These are phyloP conservation scores for Neocrepidodera transversa DNA, from an alignment of 2,888 invertebrate genomes.

Conservation along the genomic window DNA sequence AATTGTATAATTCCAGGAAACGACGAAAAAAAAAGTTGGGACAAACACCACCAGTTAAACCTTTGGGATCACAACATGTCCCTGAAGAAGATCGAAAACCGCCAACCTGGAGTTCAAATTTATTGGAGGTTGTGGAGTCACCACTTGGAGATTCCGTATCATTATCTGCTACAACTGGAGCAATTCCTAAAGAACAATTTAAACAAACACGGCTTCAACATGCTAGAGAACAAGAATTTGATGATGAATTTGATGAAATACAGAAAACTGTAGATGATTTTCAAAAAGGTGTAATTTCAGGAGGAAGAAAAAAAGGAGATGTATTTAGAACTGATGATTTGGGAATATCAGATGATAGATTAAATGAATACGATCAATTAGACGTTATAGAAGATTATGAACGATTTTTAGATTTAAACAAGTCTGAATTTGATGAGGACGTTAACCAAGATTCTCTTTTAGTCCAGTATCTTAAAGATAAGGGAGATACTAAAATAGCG, in stretches of 20 bases:
- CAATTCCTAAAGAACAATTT: conserved; percentile 12
- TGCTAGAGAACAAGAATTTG: conserved; percentile 10
- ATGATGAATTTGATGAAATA: conserved; percentile 26
- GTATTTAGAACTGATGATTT: background rate
- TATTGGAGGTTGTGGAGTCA: conserved; percentile 50
- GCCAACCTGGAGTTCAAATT: conserved; percentile 58
- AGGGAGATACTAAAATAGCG: background rate
- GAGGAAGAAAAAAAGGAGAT: background rate
- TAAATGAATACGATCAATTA: conserved; percentile 5
- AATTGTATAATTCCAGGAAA: conserved; percentile 4
- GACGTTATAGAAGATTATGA: conserved; percentile 1
- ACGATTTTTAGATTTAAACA: conserved; percentile 16
- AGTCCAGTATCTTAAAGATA: conserved; percentile 20
- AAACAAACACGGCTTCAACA: background rate
- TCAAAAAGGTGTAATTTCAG: conserved; percentile 16
- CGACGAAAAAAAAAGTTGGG: conserved; percentile 40
- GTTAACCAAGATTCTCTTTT: conserved; percentile 20
- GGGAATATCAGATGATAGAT: background rate
- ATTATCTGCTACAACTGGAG: conserved; percentile 6
- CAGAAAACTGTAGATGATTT: conserved; percentile 23
- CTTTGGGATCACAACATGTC: conserved; percentile 44
- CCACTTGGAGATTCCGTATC: background rate
- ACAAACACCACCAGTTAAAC: conserved; percentile 44
- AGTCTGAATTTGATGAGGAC: conserved; percentile 24
- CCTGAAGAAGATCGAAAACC: conserved; percentile 47